phyloP scores from a whole-genome alignment of 2,888 invertebrate genomes.

The Choreutis nemorana region DNA sequence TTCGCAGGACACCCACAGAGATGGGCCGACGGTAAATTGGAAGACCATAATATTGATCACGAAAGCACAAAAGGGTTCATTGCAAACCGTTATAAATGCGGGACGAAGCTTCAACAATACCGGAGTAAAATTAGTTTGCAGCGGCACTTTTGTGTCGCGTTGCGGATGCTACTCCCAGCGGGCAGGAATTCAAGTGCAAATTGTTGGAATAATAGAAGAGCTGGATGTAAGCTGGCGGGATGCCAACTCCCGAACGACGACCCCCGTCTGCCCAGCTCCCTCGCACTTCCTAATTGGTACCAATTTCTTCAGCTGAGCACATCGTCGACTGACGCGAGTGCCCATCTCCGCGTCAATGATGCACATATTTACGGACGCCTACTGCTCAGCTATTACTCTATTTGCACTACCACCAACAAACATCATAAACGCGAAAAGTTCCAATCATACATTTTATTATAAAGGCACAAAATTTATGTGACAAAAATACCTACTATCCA shows the following conservation, averaged over 20 bases:
- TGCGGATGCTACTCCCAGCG: constrained; percentile 8
- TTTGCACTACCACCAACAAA: constrained; percentile 12
- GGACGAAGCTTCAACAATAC: too few species aligned
- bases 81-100: too few species aligned
- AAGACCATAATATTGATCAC: too few species aligned
- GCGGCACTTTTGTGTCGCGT: constrained; percentile 2
- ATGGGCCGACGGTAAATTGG: too few species aligned
- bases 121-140: constrained; percentile 6
- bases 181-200: constrained; percentile 26
- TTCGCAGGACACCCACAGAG: too few species aligned
- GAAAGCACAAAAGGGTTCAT: too few species aligned
- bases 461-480: too few species aligned
- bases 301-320: constrained; percentile 13
- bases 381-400: constrained; percentile 17
- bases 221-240: constrained; percentile 25
- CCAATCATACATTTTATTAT: too few species aligned
- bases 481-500: too few species aligned
- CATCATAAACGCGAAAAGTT: constrained; percentile 15
- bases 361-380: constrained; percentile 16
- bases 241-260: constrained; percentile 35
- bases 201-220: constrained; percentile 38
- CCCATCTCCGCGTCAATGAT: constrained; percentile 12
- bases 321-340: constrained; percentile 11
- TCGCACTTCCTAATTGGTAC: constrained; percentile 30
- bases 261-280: constrained; percentile 20